Base-by-base conservation (phyloP, 2,888 invertebrate genomes). In the Blomia tropicalis region DNA sequence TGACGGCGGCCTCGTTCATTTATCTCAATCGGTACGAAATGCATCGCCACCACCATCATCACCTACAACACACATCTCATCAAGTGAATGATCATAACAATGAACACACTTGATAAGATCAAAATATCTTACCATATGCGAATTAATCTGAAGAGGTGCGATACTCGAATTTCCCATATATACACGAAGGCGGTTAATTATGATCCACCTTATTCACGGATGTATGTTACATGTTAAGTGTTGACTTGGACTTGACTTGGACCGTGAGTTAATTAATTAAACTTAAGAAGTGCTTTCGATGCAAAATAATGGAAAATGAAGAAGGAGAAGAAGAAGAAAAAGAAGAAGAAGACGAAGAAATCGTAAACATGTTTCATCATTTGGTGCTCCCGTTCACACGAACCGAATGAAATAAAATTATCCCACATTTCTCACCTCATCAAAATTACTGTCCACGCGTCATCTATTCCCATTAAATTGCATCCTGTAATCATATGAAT, bases 401-500 rank as follows among this genome's bases (percentile, higher is more conserved):
- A n/a, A n/a, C n/a, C n/a, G n/a, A n/a, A n/a, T n/a, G n/a, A n/a
- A n/a, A n/a, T n/a, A n/a, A n/a, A n/a, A n/a, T n/a, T n/a, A n/a
- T n/a, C n/a, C n/a, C n/a, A n/a, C n/a, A n/a, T n/a, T n/a, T n/a
- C n/a, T n/a, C n/a, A n/a, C n/a, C n/a, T n/a, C n/a, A n/a, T n/a
- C n/a, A n/a, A n/a, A n/a, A n/a, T n/a, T 47, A 7, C 7, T 47
- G 51, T 47, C 51, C 51, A 47, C 51, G 51, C 51, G 51, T 19
- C 51, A 47, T 7, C 51, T 11, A 47, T 47, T 7, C 7, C 7
- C 41, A 41, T 14, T n/a, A 47, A 47, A 47, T 47, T 47, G 51
- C 51, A 47, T 47, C 51, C 51, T 47, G 51, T n/a, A 47, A n/a
- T n/a, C 41, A 41, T 41, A n/a, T n/a, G 41, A 14, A 41, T 41